Evolutionary conservation across 2,113 vertebrate species (phyloP).

Genomic region (Salvelinus namaycush): DNA sequence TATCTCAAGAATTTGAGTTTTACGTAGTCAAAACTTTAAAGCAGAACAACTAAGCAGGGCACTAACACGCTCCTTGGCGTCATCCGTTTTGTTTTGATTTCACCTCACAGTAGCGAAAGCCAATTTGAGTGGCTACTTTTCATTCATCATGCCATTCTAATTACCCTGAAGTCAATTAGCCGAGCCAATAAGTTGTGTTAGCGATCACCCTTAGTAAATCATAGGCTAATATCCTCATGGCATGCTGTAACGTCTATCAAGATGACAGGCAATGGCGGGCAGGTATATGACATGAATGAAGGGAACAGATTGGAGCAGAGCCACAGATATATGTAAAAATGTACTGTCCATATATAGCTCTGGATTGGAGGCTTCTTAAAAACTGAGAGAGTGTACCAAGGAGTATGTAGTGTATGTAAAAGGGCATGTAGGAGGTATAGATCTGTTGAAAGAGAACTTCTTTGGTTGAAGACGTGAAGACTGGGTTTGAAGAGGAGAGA

Average conservation of each 20-base stretch:
- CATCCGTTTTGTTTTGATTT: constrained; percentile 8
- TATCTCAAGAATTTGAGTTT: too few relatives aligned
- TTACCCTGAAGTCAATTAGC: constrained; percentile 59
- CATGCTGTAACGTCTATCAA: constrained; percentile 21
- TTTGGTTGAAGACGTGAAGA: too few relatives aligned
- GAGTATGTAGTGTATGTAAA: neutral
- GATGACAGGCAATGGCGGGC: constrained; percentile 25
- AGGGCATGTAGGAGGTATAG: too few relatives aligned
- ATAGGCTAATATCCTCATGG: constrained; percentile 21
- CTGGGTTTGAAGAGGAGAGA: too few relatives aligned
- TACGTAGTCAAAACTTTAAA: neutral
- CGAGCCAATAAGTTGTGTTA: constrained; percentile 50
- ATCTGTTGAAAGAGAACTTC: neutral
- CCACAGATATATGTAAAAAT: neutral
- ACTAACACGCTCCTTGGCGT: neutral
- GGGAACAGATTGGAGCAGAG: constrained; percentile 33
- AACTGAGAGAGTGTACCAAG: too few relatives aligned
- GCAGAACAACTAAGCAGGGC: too few relatives aligned
- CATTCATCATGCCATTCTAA: constrained; percentile 45
- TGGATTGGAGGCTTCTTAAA: too few relatives aligned
- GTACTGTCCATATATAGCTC: too few relatives aligned
- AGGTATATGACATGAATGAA: constrained; percentile 5
- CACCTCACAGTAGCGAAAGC: constrained; percentile 9
- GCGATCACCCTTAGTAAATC: constrained; percentile 52
- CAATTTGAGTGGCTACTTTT: constrained; percentile 24